Evolutionary conservation across 1,140 invertebrate genomes (phyloP), one percentile per base, ranked within the genome.

Genomic region (Drosophila pseudoobscura): DNA sequence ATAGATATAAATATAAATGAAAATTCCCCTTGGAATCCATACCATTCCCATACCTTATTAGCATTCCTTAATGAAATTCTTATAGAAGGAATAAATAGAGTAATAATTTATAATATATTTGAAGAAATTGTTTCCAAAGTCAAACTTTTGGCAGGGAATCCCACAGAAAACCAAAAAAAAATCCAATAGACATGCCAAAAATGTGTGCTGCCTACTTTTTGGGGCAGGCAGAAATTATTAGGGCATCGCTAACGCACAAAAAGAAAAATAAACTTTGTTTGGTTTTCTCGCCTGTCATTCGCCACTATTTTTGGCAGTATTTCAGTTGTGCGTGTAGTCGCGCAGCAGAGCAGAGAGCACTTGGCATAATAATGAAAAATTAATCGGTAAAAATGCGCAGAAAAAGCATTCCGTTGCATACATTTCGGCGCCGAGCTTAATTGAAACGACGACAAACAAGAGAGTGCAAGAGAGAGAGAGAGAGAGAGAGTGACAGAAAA

Each of bases 361-460:
- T 76, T 80, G 78, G 73, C 73, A 82, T 74, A 80, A 80, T 75
- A 82, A 82, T 82, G 69, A 66, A 82, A 78, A 75, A 83, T 78
- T 83, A 83, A 83, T 83, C 64, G 70, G 52, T 57, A 57, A 58
- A 66, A 76, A 78, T 78, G 69, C 75, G 53, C 52, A 69, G 45
- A 53, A 47, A 60, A 63, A 77, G 60, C 39, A 49, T 44, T 39
- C 29, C 66, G 61, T 75, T 71, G 75, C 79, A 75, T 71, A 63
- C 79, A 78, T 68, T 83, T 83, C 55, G 80, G 66, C 66, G 80
- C 72, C 80, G 56, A 52, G 72, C 75, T 87, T 77, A 74, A 87
- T 87, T 84, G 80, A 85, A 84, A 84, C 24, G 72, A 50, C 59
- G 70, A 75, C 69, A 83, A 52, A 24, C 20, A 43, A 49, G 20